Evolutionary conservation across 2,888 invertebrate genomes (phyloP), one percentile per base, ranked within the genome.

Genomic region (Amiota communis): DNA sequence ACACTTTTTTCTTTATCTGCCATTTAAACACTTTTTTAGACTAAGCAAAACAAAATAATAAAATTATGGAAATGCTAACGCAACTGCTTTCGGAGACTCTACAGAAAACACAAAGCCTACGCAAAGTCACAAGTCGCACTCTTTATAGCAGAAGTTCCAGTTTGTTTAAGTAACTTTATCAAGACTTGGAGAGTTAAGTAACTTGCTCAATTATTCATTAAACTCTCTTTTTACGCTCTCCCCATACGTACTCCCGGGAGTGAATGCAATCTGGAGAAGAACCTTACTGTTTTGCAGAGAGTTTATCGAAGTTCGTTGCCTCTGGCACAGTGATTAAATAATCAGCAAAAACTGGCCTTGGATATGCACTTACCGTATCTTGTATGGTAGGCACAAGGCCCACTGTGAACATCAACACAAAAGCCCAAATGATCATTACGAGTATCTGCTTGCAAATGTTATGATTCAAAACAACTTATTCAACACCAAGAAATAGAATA

Each of bases 361-460:
- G 56, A 56, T 13, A 56, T 56, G 56, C 56, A 56, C 56, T 56
- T 56, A 56, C 56, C 56, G 17, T n/a, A n/a, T 56, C 56, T 8
- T 56, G 15, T 15, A 2, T 12, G 4, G 36, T n/a, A 23, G 36
- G 23, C 2, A 46, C 63, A 15, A 51, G 17, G 17, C 48, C 20
- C 68, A 68, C 48, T 17, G 68, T 61, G 10, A 46, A 46, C n/a
- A 63, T 46, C 63, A 63, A 23, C n/a, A 57, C 17, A 8, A 70
- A 47, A 11, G n/a, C 46, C 20, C 57, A 15, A 73, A 53, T 53
- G 47, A 59, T 49, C 63, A 48, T 46, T 3, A 48, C 51, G 67
- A 67, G 4, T 15, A 23, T 13, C 67, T 1, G 17, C 12, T 49
- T 49, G 17, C 49, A 49, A 67, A 47, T 67, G 51, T 23, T 17